Conservation (phyloP, 2,797 vertebrate species). For the Acrossocheilus fasciatus region DNA sequence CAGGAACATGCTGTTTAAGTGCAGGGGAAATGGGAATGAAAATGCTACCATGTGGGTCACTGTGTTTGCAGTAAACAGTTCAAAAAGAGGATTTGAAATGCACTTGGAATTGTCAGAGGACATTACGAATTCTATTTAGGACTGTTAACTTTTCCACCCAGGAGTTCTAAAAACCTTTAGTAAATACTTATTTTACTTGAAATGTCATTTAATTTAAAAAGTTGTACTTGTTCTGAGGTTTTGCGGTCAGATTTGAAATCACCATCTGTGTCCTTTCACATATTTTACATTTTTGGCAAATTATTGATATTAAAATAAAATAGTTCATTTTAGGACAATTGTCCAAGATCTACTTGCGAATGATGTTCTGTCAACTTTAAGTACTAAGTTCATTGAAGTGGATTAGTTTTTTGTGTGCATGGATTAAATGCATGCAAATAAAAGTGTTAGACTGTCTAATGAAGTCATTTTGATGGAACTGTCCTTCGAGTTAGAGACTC, state of each 20-base stretch:
- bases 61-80: conserved; percentile 6
- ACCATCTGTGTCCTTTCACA: neutral
- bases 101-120: neutral
- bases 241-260: neutral
- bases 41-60: conserved; percentile 7
- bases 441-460: conserved; percentile 47
- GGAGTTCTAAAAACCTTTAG: neutral
- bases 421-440: conserved; percentile 28
- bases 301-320: neutral
- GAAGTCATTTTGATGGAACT: conserved; percentile 46
- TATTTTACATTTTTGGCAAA: neutral
- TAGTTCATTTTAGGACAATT: neutral
- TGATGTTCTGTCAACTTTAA: neutral
- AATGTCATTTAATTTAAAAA: neutral
- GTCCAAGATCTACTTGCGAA: neutral
- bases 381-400: neutral
- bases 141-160: neutral
- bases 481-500: conserved; percentile 55
- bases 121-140: neutral
- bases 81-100: neutral
- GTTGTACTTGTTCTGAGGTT: neutral
- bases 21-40: conserved; percentile 7
- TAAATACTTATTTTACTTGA: neutral
- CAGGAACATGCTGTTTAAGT: conserved; percentile 30
- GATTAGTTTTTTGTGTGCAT: conserved; percentile 4